Base-by-base conservation (phyloP, 1,140 invertebrate species). In the Micrasema longulum region DNA sequence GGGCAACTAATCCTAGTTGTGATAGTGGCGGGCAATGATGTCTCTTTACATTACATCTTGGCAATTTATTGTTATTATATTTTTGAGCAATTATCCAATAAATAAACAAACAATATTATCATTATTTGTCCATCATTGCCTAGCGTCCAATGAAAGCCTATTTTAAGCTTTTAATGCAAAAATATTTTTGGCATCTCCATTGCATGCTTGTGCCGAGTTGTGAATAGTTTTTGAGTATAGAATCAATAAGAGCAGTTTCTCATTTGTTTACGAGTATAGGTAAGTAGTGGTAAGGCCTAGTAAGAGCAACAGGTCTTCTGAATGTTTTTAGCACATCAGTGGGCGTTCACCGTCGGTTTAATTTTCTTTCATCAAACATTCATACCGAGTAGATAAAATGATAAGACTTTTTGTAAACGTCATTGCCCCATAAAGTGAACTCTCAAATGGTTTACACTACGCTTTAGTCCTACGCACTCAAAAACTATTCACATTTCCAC, bases 151-250 rank as follows among this genome's bases (percentile, higher is more conserved):
- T 31, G 47, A 48, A 48, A 10, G 47, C 20, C 55, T 47, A 47
- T 64, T 47, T 45, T 60, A 60, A 60, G 55, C 55, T 45, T 64
- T 45, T 22, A 68, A 68, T 55, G 65, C 65, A 53, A 41, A 53
- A 52, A 68, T 41, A 43, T 55, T 36, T 68, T 68, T 55, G 65
- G 50, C 65, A 68, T 71, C 80, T 83, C 82, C 82, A 80, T 80
- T 83, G 83, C 84, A 83, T 84, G 84, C 84, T 83, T 68, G 83
- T 81, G 81, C 82, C 77, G 77, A 68, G 50, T 84, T 84, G 84
- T 85, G 84, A 85, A 85, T 85, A 85, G 84, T 85, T 85, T 84
- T 85, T 84, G 83, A 85, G 83, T 82, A 81, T 70, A 63, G 43
- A 73, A 68, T 53, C 65, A 68, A 68, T 53, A 41, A 68, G 35